Conservation (phyloP, 2,888 invertebrate species). For the Lissonota sp. region DNA sequence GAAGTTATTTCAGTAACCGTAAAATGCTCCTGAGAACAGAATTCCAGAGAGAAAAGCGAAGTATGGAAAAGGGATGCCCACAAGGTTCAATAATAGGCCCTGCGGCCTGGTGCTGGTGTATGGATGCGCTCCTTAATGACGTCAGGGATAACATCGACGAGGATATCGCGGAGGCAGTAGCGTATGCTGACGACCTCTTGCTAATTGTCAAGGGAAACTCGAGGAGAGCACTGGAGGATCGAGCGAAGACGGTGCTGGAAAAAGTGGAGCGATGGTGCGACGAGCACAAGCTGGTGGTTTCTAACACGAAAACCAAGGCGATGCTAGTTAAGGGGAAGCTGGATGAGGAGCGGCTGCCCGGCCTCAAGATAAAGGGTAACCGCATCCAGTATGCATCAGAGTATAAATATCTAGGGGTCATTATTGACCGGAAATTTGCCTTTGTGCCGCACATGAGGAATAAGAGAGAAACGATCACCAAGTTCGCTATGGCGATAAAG, state of each 20-base stretch:
- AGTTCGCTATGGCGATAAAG: not conserved
- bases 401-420: not conserved
- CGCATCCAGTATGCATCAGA: not conserved
- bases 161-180: not conserved
- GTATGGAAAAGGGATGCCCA: constrained; percentile 54
- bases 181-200: constrained; percentile 5
- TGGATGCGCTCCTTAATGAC: not conserved
- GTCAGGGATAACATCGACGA: not conserved
- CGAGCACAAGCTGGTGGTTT: not conserved
- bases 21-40: too few relatives aligned
- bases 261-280: not conserved
- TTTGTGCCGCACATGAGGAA: not conserved
- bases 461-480: not conserved
- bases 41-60: not conserved
- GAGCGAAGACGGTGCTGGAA: not conserved
- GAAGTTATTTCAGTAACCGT: too few relatives aligned
- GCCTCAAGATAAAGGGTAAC: not conserved
- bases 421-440: not conserved
- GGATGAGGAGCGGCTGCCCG: not conserved
- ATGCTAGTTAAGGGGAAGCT: not conserved
- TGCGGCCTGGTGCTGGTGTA: constrained; percentile 3
- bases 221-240: not conserved
- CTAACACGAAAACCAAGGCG: not conserved
- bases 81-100: constrained; percentile 62
- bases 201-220: not conserved